Evolutionary conservation across 2,797 vertebrate species (phyloP), one percentile per base, ranked within the genome.

Genomic region (Holocentrus rufus): DNA sequence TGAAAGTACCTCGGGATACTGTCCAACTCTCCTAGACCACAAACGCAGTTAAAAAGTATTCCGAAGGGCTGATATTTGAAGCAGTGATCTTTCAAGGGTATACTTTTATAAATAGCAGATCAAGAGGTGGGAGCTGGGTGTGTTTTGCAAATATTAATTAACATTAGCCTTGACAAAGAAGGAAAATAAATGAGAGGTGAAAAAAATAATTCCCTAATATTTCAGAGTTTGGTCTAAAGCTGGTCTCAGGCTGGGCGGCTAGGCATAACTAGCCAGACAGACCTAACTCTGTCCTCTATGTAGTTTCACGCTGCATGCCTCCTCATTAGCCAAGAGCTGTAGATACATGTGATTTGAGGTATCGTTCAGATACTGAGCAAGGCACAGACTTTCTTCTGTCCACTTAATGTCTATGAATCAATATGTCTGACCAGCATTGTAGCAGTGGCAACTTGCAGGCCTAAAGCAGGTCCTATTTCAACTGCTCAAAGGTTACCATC

Each of bases 291-390:
- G 15, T 60, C 34, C 79, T 77, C 72, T 25, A 63, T 68, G 30
- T 54, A 22, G 60, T 67, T 72, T 80, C 66, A 83, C 69, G 69
- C 50, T 44, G 47, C 30, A 11, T 76, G 60, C 59, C 65, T 78
- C 50, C 74, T 59, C 52, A 69, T 77, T 72, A 82, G 65, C 73
- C 55, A 8, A 10, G 42, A 72, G 27, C 20, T 58, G 47, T 23
- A 68, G 10, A 60, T 25, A 59, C 75, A 85, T 87, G 85, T 82
- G 81, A 90, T 75, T 72, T 72, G 63, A 74, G 55, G 30, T 74
- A 66, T 74, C 83, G 60, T 71, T 46, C 70, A n/a, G 34, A 82
- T 23, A 54, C 30, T 46, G 53, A 69, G 61, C 23, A 64, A 50
- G 34, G 54, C 57, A 76, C 75, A 81, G 39, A 79, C 62, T 56